phyloP scores from a whole-genome alignment of 1,140 invertebrate species.

The Caerostris extrusa region DNA sequence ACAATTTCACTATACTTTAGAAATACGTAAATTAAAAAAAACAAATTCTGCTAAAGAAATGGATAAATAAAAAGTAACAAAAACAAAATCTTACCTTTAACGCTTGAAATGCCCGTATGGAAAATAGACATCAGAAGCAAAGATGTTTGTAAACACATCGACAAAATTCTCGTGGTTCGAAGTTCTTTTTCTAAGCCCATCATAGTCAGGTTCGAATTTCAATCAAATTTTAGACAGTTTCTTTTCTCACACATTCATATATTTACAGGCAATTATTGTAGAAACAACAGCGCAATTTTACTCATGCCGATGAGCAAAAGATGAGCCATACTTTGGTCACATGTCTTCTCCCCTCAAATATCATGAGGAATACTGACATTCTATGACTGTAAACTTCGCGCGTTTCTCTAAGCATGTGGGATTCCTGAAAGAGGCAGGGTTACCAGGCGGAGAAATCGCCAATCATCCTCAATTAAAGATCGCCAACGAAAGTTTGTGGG shows the following conservation, averaged over 20 bases:
- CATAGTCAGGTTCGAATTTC: constrained; percentile 40
- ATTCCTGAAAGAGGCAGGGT: not conserved
- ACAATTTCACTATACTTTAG: too few species aligned
- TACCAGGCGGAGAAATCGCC: not conserved
- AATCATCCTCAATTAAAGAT: not conserved
- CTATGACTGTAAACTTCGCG: constrained; percentile 15
- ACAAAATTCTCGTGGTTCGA: constrained; percentile 57
- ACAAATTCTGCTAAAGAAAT: too few species aligned
- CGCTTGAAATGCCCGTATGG: constrained; percentile 66
- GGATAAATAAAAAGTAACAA: not conserved
- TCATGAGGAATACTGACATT: not conserved
- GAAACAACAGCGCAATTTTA: not conserved
- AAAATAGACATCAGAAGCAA: constrained; percentile 55
- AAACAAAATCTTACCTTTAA: constrained; percentile 55
- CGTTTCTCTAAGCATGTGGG: not conserved
- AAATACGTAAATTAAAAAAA: too few species aligned
- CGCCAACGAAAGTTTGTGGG: constrained; percentile 1
- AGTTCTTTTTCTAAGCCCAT: not conserved
- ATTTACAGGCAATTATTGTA: not conserved
- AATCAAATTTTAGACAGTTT: not conserved
- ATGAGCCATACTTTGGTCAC: not conserved
- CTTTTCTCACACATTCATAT: not conserved
- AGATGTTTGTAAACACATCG: constrained; percentile 55
- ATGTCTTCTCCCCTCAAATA: not conserved
- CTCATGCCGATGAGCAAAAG: not conserved